Evolutionary conservation across 1,140 invertebrate genomes (phyloP).

Genomic region (Holcopasites calliopsidis): DNA sequence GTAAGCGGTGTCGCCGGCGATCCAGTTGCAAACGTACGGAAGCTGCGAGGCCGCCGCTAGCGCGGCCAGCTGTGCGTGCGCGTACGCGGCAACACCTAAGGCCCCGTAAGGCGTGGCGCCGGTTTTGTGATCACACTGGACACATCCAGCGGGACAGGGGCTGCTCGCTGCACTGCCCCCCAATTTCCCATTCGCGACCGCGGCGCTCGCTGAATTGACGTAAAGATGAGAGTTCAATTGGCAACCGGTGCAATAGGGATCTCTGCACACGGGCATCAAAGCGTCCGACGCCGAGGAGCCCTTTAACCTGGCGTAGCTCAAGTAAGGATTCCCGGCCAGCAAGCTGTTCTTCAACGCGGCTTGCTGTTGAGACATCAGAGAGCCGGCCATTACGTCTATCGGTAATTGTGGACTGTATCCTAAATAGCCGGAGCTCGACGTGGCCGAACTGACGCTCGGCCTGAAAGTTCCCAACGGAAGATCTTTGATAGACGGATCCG

Average conservation of each 20-base stretch:
- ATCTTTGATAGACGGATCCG: constrained; percentile 84
- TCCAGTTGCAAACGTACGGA: constrained; percentile 95
- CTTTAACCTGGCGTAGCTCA: constrained; percentile 87
- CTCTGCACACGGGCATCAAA: constrained; percentile 88
- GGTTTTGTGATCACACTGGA: constrained; percentile 92
- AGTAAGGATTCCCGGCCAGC: constrained; percentile 84
- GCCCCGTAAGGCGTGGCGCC: constrained; percentile 74
- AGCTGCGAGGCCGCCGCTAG: constrained; percentile 86
- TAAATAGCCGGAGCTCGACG: constrained; percentile 80
- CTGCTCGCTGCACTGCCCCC: constrained; percentile 70
- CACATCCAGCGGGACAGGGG: constrained; percentile 91
- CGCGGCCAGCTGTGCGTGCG: constrained; percentile 87
- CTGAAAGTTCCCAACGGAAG: constrained; percentile 83
- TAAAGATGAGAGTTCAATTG: constrained; percentile 90
- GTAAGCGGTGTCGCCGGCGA: constrained; percentile 91
- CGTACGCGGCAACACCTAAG: constrained; percentile 81
- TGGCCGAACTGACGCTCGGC: constrained; percentile 79
- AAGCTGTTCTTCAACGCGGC: constrained; percentile 82
- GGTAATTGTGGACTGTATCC: constrained; percentile 81
- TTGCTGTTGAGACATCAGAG: constrained; percentile 86
- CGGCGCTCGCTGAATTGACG: constrained; percentile 66
- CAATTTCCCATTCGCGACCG: constrained; percentile 83
- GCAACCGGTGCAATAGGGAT: constrained; percentile 95
- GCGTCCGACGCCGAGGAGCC: constrained; percentile 79
- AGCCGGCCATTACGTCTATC: constrained; percentile 87